Base-by-base conservation (phyloP, 2,113 vertebrate genomes). In the Sinosuthora webbiana region DNA sequence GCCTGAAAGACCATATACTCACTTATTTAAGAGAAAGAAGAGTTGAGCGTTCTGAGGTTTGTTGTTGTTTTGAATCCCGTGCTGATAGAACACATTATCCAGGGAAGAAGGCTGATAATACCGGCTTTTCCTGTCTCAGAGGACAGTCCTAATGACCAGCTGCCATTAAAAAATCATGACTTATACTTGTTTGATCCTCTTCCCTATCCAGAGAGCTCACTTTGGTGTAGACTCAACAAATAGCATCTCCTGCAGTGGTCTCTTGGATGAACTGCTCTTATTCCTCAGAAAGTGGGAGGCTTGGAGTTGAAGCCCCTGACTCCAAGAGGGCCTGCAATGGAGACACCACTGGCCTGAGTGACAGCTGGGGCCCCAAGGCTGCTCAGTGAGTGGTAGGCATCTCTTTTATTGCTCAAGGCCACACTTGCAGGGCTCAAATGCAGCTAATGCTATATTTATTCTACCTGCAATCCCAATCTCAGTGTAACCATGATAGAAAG, bases 301-400 rank as follows among this genome's bases (percentile, higher is more conserved):
- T 74, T 55, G 15, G 30, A 62, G 25, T 24, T 53, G 37, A 81
- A 67, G 17, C 1, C 7, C 30, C 25, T 79, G 62, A 16, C 41
- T n/a, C 30, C 7, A 2, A 37, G 23, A 6, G 11, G 47, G 4
- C 3, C 37, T 81, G 53, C 2, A 2, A 5, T 30, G 39, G n/a
- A 75, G 14, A 8, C 53, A 47, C 10, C 21, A 12, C 30, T 50
- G 41, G 20, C 11, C 27, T 57, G 45, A 56, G 22, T 13, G 13
- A 57, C 37, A 27, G 7, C n/a, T 60, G 65, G 42, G 56, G 27
- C 10, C 18, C n/a, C 52, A 56, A 42, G 44, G 41, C 4, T 79
- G 17, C 65, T 62, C 62, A 70, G 0, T 62, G 77, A 80, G 23
- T n/a, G 7, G 20, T 16, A 83, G 44, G 25, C 35, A 70, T 25